Conservation (phyloP, 2,888 invertebrate genomes). For the Xylocampa areola region DNA sequence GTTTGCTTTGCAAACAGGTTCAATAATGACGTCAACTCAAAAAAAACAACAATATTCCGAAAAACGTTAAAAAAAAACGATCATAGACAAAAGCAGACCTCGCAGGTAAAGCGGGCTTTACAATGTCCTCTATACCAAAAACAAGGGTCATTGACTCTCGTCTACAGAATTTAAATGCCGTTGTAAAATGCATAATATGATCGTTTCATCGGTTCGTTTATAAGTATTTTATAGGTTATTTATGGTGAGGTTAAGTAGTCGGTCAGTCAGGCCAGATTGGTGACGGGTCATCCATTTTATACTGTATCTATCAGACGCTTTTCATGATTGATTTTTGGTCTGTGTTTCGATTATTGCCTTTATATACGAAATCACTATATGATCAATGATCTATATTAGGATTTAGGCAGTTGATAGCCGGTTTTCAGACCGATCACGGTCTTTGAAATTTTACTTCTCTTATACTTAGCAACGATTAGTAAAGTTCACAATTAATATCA, state of each 20-base stretch:
- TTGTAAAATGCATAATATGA: constrained; percentile 3
- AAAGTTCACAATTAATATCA: background rate
- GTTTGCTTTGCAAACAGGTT: too few species aligned
- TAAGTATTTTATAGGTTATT: background rate
- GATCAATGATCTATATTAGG: too few species aligned
- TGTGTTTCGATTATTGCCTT: too few species aligned
- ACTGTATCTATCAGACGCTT: too few species aligned
- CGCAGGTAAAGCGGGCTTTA: constrained; percentile 21
- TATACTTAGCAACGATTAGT: too few species aligned
- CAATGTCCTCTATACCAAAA: constrained; percentile 15
- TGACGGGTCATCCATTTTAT: constrained; percentile 3
- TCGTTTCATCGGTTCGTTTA: background rate
- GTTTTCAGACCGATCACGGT: too few species aligned
- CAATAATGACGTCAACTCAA: too few species aligned
- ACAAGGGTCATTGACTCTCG: constrained; percentile 33
- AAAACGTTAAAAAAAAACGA: background rate
- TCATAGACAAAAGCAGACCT: constrained; percentile 18
- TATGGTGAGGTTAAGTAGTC: constrained; percentile 3
- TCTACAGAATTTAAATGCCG: constrained; percentile 4
- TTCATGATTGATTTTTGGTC: too few species aligned
- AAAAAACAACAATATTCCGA: too few species aligned
- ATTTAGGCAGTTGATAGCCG: too few species aligned
- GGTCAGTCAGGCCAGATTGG: background rate
- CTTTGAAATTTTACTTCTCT: too few species aligned
- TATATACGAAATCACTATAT: too few species aligned